Percentiles rank a stretch among this genome's conserved stretches.
Conservation (phyloP, 2,113 vertebrate species). For the Sorex araneus region DNA sequence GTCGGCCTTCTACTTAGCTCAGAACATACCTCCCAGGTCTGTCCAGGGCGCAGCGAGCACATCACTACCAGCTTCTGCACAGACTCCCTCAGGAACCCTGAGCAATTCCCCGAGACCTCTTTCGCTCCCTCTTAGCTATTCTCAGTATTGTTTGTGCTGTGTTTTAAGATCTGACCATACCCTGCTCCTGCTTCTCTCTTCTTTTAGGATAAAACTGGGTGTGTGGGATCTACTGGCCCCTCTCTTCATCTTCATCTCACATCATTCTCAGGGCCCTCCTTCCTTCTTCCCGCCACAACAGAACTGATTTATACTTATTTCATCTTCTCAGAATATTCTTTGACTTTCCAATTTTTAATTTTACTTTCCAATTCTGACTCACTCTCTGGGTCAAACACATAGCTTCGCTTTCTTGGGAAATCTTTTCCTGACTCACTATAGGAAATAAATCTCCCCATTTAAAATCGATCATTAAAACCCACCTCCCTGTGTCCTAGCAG, state of each 20-base stretch:
- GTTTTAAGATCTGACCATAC: too few relatives aligned
- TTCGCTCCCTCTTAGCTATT: too few relatives aligned
- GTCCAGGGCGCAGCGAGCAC: too few relatives aligned
- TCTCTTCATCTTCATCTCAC: neutral
- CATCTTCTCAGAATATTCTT: neutral
- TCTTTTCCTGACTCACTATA: neutral
- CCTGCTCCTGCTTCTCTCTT: too few relatives aligned
- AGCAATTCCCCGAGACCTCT: too few relatives aligned
- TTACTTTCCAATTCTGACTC: neutral
- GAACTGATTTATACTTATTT: neutral
- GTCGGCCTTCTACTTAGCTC: too few relatives aligned
- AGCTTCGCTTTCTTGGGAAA: slow-evolving; percentile 45
- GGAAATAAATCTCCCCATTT: neutral
- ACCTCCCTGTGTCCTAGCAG: neutral
- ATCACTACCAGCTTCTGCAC: too few relatives aligned
- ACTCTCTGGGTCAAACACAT: neutral
- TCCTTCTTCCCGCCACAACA: neutral
- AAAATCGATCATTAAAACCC: neutral
- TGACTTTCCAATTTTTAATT: neutral
- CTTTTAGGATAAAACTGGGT: too few relatives aligned
- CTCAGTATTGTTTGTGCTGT: too few relatives aligned
- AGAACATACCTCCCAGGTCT: too few relatives aligned
- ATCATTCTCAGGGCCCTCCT: neutral
- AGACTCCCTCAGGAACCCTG: too few relatives aligned
- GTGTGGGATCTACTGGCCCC: too few relatives aligned